Evolutionary conservation across 2,797 vertebrate species (phyloP).

Genomic region (Ara ararauna): DNA sequence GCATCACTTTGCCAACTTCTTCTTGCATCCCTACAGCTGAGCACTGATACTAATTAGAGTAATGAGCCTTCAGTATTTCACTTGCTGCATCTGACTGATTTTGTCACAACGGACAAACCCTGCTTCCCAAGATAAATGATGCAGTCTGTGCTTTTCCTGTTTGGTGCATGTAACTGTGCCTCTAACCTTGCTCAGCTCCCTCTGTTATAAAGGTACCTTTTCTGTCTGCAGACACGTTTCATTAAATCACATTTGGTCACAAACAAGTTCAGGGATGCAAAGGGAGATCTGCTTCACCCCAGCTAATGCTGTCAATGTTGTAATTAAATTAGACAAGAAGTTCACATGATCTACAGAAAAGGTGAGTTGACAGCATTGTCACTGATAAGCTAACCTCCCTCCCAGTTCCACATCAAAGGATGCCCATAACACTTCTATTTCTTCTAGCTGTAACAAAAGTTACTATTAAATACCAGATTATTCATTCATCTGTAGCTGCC

Average conservation of each 20-base stretch:
- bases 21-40: conserved; percentile 10
- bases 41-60: conserved; percentile 56
- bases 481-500: neutral
- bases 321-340: neutral
- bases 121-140: conserved; percentile 39
- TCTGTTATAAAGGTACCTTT: neutral
- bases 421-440: neutral
- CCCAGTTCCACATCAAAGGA: neutral
- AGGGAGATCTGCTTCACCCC: neutral
- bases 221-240: neutral
- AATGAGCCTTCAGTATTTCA: conserved; percentile 51
- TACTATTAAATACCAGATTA: neutral
- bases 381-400: neutral
- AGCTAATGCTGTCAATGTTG: neutral
- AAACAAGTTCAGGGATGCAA: neutral
- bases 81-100: conserved; percentile 56
- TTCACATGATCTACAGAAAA: neutral
- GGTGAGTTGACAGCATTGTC: neutral
- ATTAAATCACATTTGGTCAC: neutral
- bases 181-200: neutral
- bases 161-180: neutral
- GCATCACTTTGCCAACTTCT: conserved; percentile 14
- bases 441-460: neutral
- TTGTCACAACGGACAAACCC: conserved; percentile 33
- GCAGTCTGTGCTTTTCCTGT: neutral